Percentiles rank a stretch among this genome's conserved stretches.
phyloP scores from a whole-genome alignment of 37 sponge, comb jelly and placozoan genomes.

The Chondrosia reniformis region DNA sequence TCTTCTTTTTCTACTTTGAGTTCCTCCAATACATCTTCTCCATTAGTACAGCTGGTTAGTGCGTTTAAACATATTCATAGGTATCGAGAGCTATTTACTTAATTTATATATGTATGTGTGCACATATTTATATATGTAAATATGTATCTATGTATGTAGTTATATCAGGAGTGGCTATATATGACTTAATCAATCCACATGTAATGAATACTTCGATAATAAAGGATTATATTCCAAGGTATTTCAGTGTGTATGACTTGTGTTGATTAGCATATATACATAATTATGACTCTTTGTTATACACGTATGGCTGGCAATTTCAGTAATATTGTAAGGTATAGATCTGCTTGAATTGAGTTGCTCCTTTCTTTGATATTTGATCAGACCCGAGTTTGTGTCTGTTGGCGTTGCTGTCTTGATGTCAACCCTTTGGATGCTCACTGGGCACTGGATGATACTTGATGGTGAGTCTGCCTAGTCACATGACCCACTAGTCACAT shows the following conservation, averaged over 20 bases:
- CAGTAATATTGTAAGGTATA: no score
- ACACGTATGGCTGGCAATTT: no score
- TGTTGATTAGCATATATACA: no score
- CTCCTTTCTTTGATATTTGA: no score
- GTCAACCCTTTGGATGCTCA: conserved; percentile 43
- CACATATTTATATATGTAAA: not conserved
- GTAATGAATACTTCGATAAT: not conserved
- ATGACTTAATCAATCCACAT: conserved; percentile 6
- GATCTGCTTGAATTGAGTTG: no score
- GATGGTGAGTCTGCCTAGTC: conserved; percentile 43
- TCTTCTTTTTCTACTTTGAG: conserved; percentile 70
- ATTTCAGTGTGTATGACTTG: not conserved
- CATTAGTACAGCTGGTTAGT: conserved; percentile 44
- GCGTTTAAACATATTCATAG: no score
- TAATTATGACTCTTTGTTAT: no score
- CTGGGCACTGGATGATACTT: conserved; percentile 67
- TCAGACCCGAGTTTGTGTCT: conserved; percentile 17
- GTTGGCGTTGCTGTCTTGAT: conserved; percentile 19
- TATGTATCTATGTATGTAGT: not conserved
- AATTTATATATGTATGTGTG: not conserved
- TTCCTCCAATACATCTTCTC: conserved; percentile 63
- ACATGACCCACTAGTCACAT: not conserved
- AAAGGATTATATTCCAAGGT: conserved; percentile 4
- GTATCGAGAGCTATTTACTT: not conserved
- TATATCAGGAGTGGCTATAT: conserved; percentile 29